Evolutionary conservation across 1,140 invertebrate genomes (phyloP), one percentile per base, ranked within the genome.

Genomic region (Zaprionus vittiger): DNA sequence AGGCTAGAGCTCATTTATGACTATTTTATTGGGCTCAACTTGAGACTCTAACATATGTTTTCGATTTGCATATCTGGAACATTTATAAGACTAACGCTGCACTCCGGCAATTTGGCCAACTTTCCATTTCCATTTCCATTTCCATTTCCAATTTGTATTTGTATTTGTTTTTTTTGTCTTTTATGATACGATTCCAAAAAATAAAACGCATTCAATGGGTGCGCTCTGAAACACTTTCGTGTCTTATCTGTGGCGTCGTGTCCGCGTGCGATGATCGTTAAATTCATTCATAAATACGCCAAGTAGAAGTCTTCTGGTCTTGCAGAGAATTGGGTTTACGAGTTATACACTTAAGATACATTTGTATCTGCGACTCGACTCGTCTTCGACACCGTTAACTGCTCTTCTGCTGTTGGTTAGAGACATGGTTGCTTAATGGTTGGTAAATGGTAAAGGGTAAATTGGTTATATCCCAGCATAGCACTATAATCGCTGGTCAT

Each of bases 121-220:
- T 78, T 79, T 79, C 77, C 73, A 79, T 71, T 79, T 75, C 60
- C 59, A 79, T 63, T 79, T n/a, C n/a, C 67, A 79, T 71, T 79
- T 75, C 60, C 59, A 79, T 59, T 79, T 75, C 61, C 59, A 52
- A 52, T 63, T 41, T 62, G 38, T 41, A 15, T 14, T 15, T 41
- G 37, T 14, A 12, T 38, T 38, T 41, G 15, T 41, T 41, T n/a
- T 41, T n/a, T 15, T n/a, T 44, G 24, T 31, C 41, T 63, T 28
- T 28, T 55, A 55, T 15, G 24, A 28, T 15, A 62, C 17, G 20
- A 49, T 20, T 12, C 9, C 6, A 22, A 49, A 22, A 3, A 12
- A 2, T n/a, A 20, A 49, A 49, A 49, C 9, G 17, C 20, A 20
- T 49, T 22, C 20, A 11, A 52, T 24, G 47, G 47, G 47, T 24